Conservation (phyloP, 2,113 vertebrate genomes). For the Dasypus novemcinctus region DNA sequence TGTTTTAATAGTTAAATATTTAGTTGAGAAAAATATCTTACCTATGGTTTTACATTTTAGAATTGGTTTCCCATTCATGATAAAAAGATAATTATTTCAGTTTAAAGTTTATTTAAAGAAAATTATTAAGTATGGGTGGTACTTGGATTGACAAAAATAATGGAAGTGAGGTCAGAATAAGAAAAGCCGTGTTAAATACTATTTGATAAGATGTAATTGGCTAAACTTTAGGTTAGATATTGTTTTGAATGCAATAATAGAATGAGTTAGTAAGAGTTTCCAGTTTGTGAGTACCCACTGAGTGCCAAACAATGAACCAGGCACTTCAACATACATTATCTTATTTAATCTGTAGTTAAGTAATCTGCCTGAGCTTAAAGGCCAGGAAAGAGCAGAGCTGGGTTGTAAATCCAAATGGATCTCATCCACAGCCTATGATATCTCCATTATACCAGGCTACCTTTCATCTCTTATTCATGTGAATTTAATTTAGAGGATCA, state of each 20-base stretch:
- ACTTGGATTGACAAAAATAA: not conserved
- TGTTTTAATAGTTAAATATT: not conserved
- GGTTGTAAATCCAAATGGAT: not conserved
- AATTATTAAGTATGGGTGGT: not conserved
- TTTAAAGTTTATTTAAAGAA: conserved; percentile 4
- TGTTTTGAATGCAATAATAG: not conserved
- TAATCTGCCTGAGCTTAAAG: not conserved
- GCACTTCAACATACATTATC: not conserved
- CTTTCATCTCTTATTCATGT: not conserved
- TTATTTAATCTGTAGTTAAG: not conserved
- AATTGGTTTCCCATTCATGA: not conserved
- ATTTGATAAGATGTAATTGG: not conserved
- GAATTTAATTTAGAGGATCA: not conserved
- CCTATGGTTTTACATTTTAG: not conserved
- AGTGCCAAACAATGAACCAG: not conserved
- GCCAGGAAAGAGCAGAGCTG: not conserved
- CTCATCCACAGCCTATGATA: rapidly evolving
- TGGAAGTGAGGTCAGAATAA: not conserved
- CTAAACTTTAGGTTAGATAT: not conserved
- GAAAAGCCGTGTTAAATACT: not conserved
- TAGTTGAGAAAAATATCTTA: not conserved
- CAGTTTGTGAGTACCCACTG: too few relatives aligned
- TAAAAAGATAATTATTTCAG: not conserved
- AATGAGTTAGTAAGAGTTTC: not conserved
- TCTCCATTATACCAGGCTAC: not conserved